Evolutionary conservation across 1,140 invertebrate species (phyloP), one percentile per base, ranked within the genome.

Genomic region (Trigoniulus corallinus): DNA sequence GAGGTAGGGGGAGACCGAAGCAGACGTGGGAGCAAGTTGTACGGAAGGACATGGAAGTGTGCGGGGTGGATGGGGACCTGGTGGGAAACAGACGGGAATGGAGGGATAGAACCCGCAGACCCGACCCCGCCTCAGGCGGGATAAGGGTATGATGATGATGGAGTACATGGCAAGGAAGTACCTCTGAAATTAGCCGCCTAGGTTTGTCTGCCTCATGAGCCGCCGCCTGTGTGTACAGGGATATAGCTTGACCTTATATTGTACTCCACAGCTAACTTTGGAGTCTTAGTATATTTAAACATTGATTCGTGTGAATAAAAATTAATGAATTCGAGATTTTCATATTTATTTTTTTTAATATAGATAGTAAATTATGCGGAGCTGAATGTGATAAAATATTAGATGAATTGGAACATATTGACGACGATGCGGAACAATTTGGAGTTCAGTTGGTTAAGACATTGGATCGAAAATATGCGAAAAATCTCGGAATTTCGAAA

Each of bases 361-460:
- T 67, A 86, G 87, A 89, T 78, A 82, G 84, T 56, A 78, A 85
- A 69, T 88, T 84, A 67, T 93, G 88, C 68, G 79, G 82, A 26
- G 42, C 7, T 59, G 87, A 84, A 59, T 91, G 87, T 69, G 87
- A 92, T 72, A 84, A 82, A 67, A 86, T 89, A 54, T 73, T 93
- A 60, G 79, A 80, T 56, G 86, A 91, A 71, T 69, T 93, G 62
- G 87, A 93, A 70, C 88, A 88, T 67, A 93, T 93, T 62, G 87
- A 92, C 72, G 87, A 91, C 69, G 88, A 92, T 68, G 89, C 86
- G 47, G 87, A 91, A 68, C 80, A 82, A 34, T 91, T 92, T 68
- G 88, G 88, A 58, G 86, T 94, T 56, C 84, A 88, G 67, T 88
- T 93, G 70, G 86, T 92, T 53, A 93, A 93, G 72, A 89, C 91